Conservation (phyloP, 1,140 invertebrate genomes). For the Drosophila eugracilis region DNA sequence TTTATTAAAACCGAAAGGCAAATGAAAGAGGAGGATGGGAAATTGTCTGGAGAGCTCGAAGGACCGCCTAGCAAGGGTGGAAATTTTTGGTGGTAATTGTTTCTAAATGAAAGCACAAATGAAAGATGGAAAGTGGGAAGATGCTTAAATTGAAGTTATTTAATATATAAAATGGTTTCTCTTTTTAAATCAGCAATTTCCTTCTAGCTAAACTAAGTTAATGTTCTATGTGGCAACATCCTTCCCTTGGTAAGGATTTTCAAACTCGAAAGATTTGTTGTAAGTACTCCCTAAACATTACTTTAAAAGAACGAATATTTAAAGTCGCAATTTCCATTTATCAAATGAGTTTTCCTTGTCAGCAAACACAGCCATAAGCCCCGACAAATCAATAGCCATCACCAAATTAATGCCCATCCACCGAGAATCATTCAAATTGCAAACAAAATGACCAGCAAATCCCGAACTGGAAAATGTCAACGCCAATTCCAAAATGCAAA, state of each 20-base stretch:
- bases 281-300: no score
- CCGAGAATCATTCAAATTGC: slow-evolving; percentile 22
- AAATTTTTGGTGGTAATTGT: slow-evolving; percentile 35
- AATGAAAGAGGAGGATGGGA: slow-evolving; percentile 27
- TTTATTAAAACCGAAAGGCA: slow-evolving; percentile 77
- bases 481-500: slow-evolving; percentile 48
- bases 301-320: no score
- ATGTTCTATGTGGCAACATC: no score
- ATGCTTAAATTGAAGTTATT: background rate
- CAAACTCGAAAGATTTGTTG: no score
- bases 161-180: no score
- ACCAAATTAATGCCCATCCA: slow-evolving; percentile 38
- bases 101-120: slow-evolving; percentile 41
- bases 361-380: background rate
- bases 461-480: slow-evolving; percentile 44
- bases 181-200: no score
- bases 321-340: background rate
- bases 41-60: slow-evolving; percentile 18
- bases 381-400: slow-evolving; percentile 4
- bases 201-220: no score
- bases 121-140: background rate
- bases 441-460: slow-evolving; percentile 11
- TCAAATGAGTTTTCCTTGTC: background rate
- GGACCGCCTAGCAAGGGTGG: slow-evolving; percentile 10
- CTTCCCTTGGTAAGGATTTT: no score